Base-by-base conservation (phyloP, 2,888 invertebrate species). In the Melipona bicolor region DNA sequence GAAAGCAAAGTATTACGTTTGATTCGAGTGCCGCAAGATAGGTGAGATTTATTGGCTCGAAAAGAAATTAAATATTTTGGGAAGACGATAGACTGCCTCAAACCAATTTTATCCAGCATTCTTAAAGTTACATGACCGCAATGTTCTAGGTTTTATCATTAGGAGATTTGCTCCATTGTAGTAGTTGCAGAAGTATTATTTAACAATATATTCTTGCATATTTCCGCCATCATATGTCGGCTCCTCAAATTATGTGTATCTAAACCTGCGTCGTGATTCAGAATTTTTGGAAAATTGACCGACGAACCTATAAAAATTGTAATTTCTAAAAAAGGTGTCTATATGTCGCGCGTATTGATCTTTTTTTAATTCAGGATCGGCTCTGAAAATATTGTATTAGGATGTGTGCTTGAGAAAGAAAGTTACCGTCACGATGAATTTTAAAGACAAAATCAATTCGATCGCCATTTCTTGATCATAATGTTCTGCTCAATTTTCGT, bases 1-100 rank as follows among this genome's bases (percentile, higher is more conserved):
- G 96, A 96, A 92, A 97, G 97, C 95, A 97, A 97, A 96, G 96
- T 97, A 76, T 95, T 97, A 62, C 96, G 96, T 89, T 97, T 97
- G 36, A 95, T 96, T 80, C 96, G 97, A 88, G 96, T 97, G 90
- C 97, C 97, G 85, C 96, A 97, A 95, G 96, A 96, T 94, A 96
- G 96, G 96, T 96, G 96, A 96, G 95, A 94, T 77, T 92, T 89
- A 89, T 89, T 90, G 78, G 87, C 83, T 77, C 85, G 59, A 77
- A 77, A 83, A 81, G 79, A 65, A 81, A 68, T 83, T 49, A 65
- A 83, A 81, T 70, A 77, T 71, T 76, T 90, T 72, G 85, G 84
- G 74, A 88, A 86, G 85, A 87, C 85, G 76, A 90, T 89, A 90
- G 89, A 90, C 89, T 89, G 86, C 89, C 87, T 89, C 84, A 89